Conservation (phyloP, 35 echinoderm and acorn worm species). For the Lytechinus pictus region DNA sequence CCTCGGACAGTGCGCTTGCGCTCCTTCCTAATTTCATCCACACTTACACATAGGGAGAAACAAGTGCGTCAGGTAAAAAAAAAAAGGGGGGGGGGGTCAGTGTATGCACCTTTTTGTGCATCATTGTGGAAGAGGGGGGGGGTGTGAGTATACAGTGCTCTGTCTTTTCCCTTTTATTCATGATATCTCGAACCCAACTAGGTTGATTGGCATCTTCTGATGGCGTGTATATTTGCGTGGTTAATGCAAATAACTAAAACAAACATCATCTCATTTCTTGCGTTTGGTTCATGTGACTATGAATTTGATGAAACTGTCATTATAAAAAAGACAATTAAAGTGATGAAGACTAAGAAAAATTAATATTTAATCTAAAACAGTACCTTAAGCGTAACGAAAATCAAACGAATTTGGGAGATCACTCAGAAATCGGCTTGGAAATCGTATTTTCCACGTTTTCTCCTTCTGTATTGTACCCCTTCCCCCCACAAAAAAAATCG, state of each 20-base stretch:
- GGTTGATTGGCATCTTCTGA: not conserved
- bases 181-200: not conserved
- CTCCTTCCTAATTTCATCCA: not conserved
- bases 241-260: not conserved
- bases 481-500: too few species aligned
- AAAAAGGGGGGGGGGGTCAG: too few species aligned
- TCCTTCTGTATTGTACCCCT: too few species aligned
- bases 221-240: not conserved
- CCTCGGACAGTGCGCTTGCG: not conserved
- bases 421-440: too few species aligned
- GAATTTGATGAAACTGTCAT: not conserved
- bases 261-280: not conserved
- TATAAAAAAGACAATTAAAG: too few species aligned
- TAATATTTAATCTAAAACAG: not conserved
- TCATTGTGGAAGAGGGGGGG: too few species aligned
- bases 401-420: not conserved
- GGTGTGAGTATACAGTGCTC: too few species aligned
- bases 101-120: too few species aligned
- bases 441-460: too few species aligned
- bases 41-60: not conserved
- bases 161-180: too few species aligned
- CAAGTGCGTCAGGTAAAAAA: too few species aligned
- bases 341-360: not conserved
- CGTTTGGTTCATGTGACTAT: not conserved
- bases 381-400: not conserved